Conservation (phyloP, 2,888 invertebrate species). For the Cantharis lateralis region DNA sequence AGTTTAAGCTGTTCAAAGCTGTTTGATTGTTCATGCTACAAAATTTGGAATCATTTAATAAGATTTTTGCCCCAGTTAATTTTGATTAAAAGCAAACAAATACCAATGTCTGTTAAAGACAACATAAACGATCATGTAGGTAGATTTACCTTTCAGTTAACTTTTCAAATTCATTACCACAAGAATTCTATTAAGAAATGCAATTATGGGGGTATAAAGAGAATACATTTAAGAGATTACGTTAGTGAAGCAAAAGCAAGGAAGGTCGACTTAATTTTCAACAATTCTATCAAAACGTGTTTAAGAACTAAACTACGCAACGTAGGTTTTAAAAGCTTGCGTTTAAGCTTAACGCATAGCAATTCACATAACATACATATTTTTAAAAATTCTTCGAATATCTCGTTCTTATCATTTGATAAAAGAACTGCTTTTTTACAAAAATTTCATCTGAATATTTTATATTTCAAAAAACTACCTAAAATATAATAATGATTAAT, state of each 20-base stretch:
- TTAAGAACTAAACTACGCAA: slow-evolving; percentile 18
- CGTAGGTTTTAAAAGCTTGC: slow-evolving; percentile 25
- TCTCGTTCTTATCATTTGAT: not conserved
- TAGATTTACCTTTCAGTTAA: not conserved
- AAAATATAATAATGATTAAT: not conserved
- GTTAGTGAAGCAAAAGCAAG: slow-evolving; percentile 5
- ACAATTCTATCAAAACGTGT: slow-evolving; percentile 23
- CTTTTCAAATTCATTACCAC: not conserved
- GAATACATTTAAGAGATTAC: slow-evolving; percentile 1
- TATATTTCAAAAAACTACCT: too few species aligned
- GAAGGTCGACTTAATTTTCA: slow-evolving; percentile 22
- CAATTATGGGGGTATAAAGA: not conserved
- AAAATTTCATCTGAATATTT: not conserved
- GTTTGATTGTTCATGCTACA: not conserved
- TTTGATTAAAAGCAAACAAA: slow-evolving; percentile 6
- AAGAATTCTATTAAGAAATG: not conserved
- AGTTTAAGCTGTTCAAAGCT: not conserved
- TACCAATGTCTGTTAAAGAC: not conserved
- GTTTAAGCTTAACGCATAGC: slow-evolving; percentile 18
- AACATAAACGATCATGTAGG: not conserved
- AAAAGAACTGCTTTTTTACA: not conserved
- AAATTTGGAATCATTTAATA: slow-evolving; percentile 12
- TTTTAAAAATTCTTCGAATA: not conserved
- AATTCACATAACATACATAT: slow-evolving; percentile 5
- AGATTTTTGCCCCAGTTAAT: slow-evolving; percentile 14